Evolutionary conservation across 2,888 invertebrate species (phyloP), one percentile per base, ranked within the genome.

Genomic region (Dynastes hyllus): DNA sequence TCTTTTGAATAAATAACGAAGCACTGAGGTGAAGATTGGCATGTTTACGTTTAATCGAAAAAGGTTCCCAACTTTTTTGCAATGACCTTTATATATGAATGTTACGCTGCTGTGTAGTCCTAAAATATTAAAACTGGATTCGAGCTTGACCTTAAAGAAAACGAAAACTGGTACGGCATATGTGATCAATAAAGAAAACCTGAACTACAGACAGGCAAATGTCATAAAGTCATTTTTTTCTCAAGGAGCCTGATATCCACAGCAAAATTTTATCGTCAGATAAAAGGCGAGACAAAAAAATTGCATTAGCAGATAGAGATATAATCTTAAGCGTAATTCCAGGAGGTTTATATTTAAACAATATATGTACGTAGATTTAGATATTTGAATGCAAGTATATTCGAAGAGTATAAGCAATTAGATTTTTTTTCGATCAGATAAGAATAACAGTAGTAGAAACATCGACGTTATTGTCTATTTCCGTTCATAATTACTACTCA

Each of bases 71-170:
- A 9, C 8, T 55, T 0, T 37, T 55, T 73, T 45, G 22, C 58
- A 73, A 53, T 73, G 45, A 73, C 73, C 61, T 73, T 45, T 73
- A 53, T 58, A 32, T 32, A 40, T 9, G 32, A 58, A 16, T 45
- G 22, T 22, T 58, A 45, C 45, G 11, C 45, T 8, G 58, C 55
- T 22, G 40, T 69, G 32, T 22, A 55, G 73, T 55, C 58, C 58
- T 71, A 71, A 71, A 55, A 71, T 71, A 58, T 37, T 71, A 71
- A 71, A 73, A 40, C 58, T 73, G 73, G 27, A 58, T 58, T 58
- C 73, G 73, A 73, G 40, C 73, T 73, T 73, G 73, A 73, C 73
- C 73, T 73, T 61, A 73, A 73, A 51, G 58, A 73, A 40, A 73
- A 58, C 73, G 61, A 73, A 69, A 73, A 73, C 73, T 58, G 73